A percentile compares a stretch with the other conserved stretches of the same genome.
Conservation (phyloP, 2,797 vertebrate genomes). For the Craterocephalus amniculus region DNA sequence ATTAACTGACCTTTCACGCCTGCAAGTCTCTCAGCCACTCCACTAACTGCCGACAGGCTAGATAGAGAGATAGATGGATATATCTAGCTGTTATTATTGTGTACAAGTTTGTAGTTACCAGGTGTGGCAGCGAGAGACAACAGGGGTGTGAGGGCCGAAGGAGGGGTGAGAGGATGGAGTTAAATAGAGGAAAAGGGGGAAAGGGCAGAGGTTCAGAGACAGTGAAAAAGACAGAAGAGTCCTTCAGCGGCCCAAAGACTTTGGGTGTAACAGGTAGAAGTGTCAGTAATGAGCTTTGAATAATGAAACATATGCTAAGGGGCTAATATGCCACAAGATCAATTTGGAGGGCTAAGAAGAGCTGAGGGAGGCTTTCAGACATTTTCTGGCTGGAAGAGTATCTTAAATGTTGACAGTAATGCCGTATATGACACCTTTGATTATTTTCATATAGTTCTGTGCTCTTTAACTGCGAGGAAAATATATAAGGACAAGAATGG, state of each 20-base stretch:
- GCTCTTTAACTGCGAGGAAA: background rate
- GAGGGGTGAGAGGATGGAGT: constrained; percentile 12
- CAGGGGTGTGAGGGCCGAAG: constrained; percentile 48
- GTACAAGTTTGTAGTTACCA: constrained; percentile 84
- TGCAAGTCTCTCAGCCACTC: constrained; percentile 83
- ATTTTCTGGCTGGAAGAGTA: constrained; percentile 41
- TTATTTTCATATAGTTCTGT: constrained; percentile 45
- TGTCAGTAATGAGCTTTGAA: constrained; percentile 48
- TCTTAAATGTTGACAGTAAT: constrained; percentile 39
- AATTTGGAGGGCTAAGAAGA: constrained; percentile 46
- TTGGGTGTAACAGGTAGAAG: constrained; percentile 59
- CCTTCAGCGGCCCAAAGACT: constrained; percentile 61
- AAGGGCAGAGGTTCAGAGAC: constrained; percentile 29
- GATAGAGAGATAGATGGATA: constrained; percentile 85
- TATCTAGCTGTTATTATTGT: constrained; percentile 83
- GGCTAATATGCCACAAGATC: constrained; percentile 64
- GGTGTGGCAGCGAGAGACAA: constrained; percentile 68
- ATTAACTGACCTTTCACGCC: constrained; percentile 88
- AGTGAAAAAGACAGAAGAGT: constrained; percentile 51
- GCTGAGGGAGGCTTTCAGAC: constrained; percentile 54
- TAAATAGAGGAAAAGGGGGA: constrained; percentile 4
- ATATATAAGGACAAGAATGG: background rate
- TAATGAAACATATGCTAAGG: constrained; percentile 60
- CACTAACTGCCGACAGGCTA: constrained; percentile 81
- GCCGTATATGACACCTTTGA: constrained; percentile 45